phyloP scores from a whole-genome alignment of 2,113 vertebrate species.

The Phodopus roborovskii region DNA sequence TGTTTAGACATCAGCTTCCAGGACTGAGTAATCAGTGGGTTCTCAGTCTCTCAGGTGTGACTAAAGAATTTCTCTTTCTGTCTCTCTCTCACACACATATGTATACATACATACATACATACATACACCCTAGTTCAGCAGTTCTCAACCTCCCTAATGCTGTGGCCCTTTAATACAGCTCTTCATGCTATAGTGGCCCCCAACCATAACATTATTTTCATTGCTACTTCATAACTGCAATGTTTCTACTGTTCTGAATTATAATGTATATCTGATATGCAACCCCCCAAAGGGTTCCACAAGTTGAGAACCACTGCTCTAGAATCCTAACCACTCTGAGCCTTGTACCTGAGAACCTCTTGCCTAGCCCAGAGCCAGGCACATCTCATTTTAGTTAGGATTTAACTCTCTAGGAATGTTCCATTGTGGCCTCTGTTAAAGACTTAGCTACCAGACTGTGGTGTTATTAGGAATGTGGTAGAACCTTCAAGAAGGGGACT shows the following conservation, averaged over 20 bases:
- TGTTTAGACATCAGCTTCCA: neutral
- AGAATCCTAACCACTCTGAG: neutral
- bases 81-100: neutral
- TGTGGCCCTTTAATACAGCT: neutral
- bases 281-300: neutral
- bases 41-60: neutral
- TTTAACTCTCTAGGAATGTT: neutral
- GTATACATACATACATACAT: neutral
- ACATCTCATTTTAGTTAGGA: neutral
- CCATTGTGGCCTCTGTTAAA: neutral
- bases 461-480: neutral
- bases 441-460: neutral
- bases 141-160: neutral
- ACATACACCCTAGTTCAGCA: neutral
- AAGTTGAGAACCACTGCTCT: neutral
- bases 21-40: neutral
- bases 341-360: neutral
- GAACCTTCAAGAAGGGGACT: neutral
- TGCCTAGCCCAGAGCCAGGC: no score
- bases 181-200: neutral
- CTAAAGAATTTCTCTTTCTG: neutral
- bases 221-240: neutral
- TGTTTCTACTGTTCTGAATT: neutral
- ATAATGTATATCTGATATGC: neutral
- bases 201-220: neutral